Percentiles rank a stretch among this genome's conserved stretches.
Conservation (phyloP, 2,113 vertebrate genomes). For the Leucopternis melanops region DNA sequence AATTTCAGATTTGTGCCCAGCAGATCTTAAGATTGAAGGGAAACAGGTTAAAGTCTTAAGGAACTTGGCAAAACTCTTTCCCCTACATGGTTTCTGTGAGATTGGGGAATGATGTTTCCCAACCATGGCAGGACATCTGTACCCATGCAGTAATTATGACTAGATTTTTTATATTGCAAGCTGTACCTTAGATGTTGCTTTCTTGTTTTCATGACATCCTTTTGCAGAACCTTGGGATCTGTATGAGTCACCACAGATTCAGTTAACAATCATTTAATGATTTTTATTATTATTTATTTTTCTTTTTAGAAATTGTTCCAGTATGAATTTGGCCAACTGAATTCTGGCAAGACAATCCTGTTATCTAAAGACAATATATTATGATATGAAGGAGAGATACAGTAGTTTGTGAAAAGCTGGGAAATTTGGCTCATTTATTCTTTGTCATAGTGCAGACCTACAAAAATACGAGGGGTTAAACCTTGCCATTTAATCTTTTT, state of each 20-base stretch:
- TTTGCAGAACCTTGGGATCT: neutral
- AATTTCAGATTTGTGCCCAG: neutral
- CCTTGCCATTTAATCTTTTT: neutral
- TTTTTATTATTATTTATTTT: too few relatives aligned
- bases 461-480: neutral
- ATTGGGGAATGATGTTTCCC: neutral
- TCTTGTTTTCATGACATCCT: neutral
- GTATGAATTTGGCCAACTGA: neutral
- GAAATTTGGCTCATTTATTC: neutral
- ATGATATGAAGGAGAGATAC: neutral
- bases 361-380: neutral
- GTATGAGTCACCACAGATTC: neutral
- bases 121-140: neutral
- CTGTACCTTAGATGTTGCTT: neutral
- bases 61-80: neutral
- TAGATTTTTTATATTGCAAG: neutral
- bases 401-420: neutral
- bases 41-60: neutral
- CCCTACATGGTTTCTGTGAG: neutral
- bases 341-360: neutral
- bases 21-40: neutral
- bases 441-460: neutral
- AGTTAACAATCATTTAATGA: neutral
- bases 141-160: neutral
- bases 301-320: neutral